phyloP scores from a whole-genome alignment of 2,888 invertebrate genomes.

The Luperina testacea region DNA sequence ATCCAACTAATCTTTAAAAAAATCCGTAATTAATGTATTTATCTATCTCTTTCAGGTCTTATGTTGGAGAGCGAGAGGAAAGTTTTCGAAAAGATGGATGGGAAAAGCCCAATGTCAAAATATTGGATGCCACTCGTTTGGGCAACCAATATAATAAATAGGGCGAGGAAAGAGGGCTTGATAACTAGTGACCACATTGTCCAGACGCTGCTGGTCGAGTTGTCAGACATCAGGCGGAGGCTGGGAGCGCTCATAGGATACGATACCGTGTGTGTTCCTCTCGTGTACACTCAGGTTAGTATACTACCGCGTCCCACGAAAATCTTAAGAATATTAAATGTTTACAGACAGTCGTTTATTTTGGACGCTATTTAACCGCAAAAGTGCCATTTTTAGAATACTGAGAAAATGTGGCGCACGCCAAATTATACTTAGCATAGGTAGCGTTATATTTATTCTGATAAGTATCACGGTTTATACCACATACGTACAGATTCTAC shows the following conservation, averaged over 20 bases:
- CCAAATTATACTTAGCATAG: neutral
- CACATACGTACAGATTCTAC: too few species aligned
- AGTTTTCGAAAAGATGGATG: conserved; percentile 97
- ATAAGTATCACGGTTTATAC: neutral
- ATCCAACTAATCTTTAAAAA: conserved; percentile 40
- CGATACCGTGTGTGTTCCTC: conserved; percentile 97
- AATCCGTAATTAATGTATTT: conserved; percentile 12
- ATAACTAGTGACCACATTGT: conserved; percentile 97
- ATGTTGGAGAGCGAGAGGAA: conserved; percentile 98
- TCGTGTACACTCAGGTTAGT: conserved; percentile 97
- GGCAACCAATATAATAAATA: conserved; percentile 97
- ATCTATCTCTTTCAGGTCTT: conserved; percentile 90
- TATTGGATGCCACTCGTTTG: conserved; percentile 98
- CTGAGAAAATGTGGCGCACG: neutral
- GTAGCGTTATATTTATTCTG: neutral
- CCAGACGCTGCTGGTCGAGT: conserved; percentile 96
- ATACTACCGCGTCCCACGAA: conserved; percentile 15
- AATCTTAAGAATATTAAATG: conserved; percentile 16
- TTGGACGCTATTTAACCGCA: conserved; percentile 24
- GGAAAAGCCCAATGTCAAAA: conserved; percentile 96
- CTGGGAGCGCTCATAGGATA: conserved; percentile 96
- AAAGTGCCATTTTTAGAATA: conserved; percentile 29
- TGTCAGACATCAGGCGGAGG: conserved; percentile 96
- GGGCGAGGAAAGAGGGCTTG: conserved; percentile 95
- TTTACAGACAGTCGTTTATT: conserved; percentile 12